Evolutionary conservation across 2,797 vertebrate genomes (phyloP).

Genomic region (Arctocebus calabarensis): DNA sequence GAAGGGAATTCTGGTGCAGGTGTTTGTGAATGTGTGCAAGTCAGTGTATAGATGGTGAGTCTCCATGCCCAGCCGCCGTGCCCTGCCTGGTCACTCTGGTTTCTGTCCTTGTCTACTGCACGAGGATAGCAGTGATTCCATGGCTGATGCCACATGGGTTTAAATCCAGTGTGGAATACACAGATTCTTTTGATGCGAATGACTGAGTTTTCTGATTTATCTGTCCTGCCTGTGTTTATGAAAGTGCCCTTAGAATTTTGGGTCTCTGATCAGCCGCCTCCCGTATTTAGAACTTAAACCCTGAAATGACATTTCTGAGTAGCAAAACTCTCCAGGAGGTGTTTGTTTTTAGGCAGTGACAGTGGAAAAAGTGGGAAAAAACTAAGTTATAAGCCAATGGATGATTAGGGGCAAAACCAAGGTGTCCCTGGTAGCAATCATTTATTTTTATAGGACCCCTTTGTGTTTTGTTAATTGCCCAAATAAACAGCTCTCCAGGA

Average conservation of each 20-base stretch:
- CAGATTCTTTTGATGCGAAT: neutral
- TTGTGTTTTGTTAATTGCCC: conserved; percentile 69
- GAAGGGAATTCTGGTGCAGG: too few relatives aligned
- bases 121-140: neutral
- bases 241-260: neutral
- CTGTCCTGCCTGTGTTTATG: neutral
- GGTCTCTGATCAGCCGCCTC: neutral
- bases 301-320: conserved; percentile 36
- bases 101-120: neutral
- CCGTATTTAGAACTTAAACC: neutral
- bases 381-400: neutral
- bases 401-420: neutral
- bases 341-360: conserved; percentile 32
- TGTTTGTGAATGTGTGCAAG: neutral
- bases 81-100: too few relatives aligned
- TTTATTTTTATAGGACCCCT: conserved; percentile 36
- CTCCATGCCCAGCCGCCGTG: neutral
- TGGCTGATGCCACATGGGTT: neutral
- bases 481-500: conserved; percentile 53
- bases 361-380: neutral
- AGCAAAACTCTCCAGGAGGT: neutral
- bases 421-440: neutral
- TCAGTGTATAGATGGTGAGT: neutral
- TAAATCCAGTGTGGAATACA: neutral
- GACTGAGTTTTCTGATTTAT: neutral